These are phyloP conservation scores for Drosophila littoralis DNA, from an alignment of 1,140 invertebrate genomes.

Conservation along the genomic window DNA sequence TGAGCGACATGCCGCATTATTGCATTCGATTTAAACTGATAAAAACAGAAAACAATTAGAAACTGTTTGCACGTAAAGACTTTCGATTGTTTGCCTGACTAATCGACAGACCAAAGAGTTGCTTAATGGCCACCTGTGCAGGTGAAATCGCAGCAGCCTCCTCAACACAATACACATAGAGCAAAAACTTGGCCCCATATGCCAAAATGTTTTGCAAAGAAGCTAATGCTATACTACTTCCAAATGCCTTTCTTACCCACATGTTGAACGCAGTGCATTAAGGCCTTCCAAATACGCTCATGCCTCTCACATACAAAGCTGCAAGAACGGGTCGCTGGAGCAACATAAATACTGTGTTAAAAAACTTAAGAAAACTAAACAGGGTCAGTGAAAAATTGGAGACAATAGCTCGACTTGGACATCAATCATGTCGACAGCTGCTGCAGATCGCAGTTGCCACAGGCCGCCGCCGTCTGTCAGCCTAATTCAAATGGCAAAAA, in stretches of 20 bases:
- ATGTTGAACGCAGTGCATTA: not conserved
- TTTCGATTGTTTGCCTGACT: slow-evolving; percentile 36
- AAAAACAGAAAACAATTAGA: slow-evolving; percentile 15
- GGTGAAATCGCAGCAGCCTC: slow-evolving; percentile 17
- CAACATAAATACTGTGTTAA: not conserved
- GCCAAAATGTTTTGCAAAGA: slow-evolving; percentile 10
- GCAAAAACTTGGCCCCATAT: not conserved
- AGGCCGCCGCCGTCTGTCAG: slow-evolving; percentile 2
- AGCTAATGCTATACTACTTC: not conserved
- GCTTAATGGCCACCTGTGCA: slow-evolving; percentile 24
- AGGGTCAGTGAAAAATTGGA: not conserved
- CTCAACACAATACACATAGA: too few relatives aligned
- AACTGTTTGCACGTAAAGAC: slow-evolving; percentile 20
- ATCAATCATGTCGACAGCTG: slow-evolving; percentile 32
- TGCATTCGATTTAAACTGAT: slow-evolving; percentile 10
- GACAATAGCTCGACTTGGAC: slow-evolving; percentile 23
- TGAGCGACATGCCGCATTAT: not conserved
- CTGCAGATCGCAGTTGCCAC: slow-evolving; percentile 15
- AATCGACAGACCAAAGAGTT: not conserved
- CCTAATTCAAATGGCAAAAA: not conserved
- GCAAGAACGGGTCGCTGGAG: slow-evolving; percentile 19
- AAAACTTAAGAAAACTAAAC: not conserved
- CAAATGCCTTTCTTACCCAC: not conserved
- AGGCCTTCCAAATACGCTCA: not conserved
- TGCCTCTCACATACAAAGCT: not conserved